Evolutionary conservation across 2,797 vertebrate genomes (phyloP).

Genomic region (Cirrhinus mrigala): DNA sequence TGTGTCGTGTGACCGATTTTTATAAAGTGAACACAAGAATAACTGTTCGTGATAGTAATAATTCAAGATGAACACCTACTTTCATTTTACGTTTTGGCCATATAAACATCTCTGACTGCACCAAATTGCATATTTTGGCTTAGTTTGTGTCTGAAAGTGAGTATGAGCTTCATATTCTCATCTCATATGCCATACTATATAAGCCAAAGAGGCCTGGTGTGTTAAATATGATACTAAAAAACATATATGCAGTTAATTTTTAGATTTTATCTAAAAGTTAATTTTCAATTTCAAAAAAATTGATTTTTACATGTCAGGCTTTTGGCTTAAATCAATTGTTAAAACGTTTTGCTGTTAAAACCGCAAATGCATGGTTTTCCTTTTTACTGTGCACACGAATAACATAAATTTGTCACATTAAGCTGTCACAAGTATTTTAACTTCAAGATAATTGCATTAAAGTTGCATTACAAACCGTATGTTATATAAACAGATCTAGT

Average conservation of each 20-base stretch:
- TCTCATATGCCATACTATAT: not conserved
- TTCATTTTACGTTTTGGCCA: not conserved
- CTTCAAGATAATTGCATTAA: not conserved
- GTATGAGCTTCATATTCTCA: too few relatives aligned
- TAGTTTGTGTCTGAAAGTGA: not conserved
- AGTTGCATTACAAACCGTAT: not conserved
- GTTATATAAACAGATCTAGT: not conserved
- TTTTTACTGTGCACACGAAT: not conserved
- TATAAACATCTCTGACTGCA: not conserved
- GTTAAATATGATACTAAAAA: not conserved
- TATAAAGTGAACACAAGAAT: not conserved
- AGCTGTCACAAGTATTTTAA: not conserved
- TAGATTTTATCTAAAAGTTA: not conserved
- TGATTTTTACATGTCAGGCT: not conserved
- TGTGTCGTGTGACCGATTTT: not conserved
- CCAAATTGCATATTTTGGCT: not conserved
- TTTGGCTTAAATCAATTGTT: not conserved
- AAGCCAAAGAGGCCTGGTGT: not conserved
- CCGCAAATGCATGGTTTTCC: not conserved
- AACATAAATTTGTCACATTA: not conserved
- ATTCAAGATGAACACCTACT: not conserved
- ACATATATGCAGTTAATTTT: not conserved
- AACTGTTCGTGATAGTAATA: not conserved
- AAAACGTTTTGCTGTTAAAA: not conserved
- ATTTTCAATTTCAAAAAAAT: not conserved